These are phyloP conservation scores for Heliconius erato DNA, from an alignment of 2,888 invertebrate genomes.

Conservation along the genomic window DNA sequence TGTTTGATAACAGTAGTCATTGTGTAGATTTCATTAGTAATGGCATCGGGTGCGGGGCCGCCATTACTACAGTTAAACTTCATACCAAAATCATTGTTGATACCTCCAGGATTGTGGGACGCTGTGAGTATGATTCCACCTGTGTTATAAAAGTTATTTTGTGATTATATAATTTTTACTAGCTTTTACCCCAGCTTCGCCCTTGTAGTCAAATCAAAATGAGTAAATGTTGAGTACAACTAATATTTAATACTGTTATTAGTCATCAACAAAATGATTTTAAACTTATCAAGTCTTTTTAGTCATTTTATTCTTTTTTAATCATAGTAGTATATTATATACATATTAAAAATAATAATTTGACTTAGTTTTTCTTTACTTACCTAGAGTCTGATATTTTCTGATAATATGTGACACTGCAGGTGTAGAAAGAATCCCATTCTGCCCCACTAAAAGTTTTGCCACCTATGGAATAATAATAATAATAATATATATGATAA, in stretches of 20 bases:
- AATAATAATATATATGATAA: neutral
- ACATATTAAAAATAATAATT: too few relatives aligned
- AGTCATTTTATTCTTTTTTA: too few relatives aligned
- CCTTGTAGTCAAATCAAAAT: neutral
- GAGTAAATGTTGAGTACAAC: too few relatives aligned
- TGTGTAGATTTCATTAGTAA: conserved; percentile 95
- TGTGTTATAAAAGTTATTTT: conserved; percentile 54
- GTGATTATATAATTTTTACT: neutral
- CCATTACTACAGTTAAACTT: conserved; percentile 99
- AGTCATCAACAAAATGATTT: neutral
- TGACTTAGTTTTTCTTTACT: conserved; percentile 40
- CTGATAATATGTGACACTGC: conserved; percentile 98
- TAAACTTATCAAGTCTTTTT: neutral
- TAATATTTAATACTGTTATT: neutral
- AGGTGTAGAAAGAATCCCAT: conserved; percentile 98
- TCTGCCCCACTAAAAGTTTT: conserved; percentile 95
- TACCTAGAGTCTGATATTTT: conserved; percentile 91
- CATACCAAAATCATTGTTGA: conserved; percentile 98
- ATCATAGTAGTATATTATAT: too few relatives aligned
- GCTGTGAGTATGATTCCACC: conserved; percentile 99
- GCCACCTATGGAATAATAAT: conserved; percentile 84
- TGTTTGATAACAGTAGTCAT: conserved; percentile 91
- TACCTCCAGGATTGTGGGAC: conserved; percentile 99
- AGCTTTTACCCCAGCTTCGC: neutral
- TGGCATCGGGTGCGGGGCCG: conserved; percentile 96